Conservation (phyloP, 2,797 vertebrate genomes). For the Propithecus deckenii region DNA sequence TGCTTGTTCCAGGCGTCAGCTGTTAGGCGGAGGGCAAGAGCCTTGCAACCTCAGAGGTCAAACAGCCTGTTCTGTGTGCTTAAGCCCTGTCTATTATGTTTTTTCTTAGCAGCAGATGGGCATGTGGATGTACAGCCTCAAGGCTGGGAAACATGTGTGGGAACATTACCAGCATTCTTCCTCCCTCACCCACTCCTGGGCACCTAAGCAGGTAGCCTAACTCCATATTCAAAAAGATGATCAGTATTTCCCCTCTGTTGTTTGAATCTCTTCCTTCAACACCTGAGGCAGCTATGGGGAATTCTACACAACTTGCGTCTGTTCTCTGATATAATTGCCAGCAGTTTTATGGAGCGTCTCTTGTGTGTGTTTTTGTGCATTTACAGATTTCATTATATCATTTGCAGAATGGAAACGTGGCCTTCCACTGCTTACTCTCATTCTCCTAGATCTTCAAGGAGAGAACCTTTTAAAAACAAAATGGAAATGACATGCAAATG, state of each 20-base stretch:
- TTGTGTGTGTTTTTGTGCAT: constrained; percentile 56
- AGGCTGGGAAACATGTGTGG: constrained; percentile 45
- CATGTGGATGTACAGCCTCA: constrained; percentile 11
- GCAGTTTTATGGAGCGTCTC: constrained; percentile 55
- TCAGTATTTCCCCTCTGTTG: constrained; percentile 42
- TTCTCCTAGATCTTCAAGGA: constrained; percentile 59
- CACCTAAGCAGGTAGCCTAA: constrained; percentile 50
- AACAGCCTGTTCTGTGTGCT: constrained; percentile 40
- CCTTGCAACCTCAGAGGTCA: constrained; percentile 60
- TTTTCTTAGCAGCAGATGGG: constrained; percentile 59
- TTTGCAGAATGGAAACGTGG: constrained; percentile 61
- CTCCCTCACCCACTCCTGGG: background rate
- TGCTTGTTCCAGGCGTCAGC: constrained; percentile 61
- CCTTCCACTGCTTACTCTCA: constrained; percentile 56
- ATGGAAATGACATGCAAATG: constrained; percentile 58
- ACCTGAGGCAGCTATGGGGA: constrained; percentile 36
- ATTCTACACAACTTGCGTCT: constrained; percentile 17
- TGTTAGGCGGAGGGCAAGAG: constrained; percentile 63
- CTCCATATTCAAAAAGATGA: constrained; percentile 61
- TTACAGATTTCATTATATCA: constrained; percentile 61
- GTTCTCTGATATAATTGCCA: constrained; percentile 64
- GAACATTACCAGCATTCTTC: constrained; percentile 25
- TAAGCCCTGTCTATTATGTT: background rate
- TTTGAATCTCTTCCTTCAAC: constrained; percentile 57
- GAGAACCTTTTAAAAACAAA: constrained; percentile 56